These are phyloP conservation scores for Labrus mixtus DNA, from an alignment of 2,113 vertebrate species.

Conservation along the genomic window DNA sequence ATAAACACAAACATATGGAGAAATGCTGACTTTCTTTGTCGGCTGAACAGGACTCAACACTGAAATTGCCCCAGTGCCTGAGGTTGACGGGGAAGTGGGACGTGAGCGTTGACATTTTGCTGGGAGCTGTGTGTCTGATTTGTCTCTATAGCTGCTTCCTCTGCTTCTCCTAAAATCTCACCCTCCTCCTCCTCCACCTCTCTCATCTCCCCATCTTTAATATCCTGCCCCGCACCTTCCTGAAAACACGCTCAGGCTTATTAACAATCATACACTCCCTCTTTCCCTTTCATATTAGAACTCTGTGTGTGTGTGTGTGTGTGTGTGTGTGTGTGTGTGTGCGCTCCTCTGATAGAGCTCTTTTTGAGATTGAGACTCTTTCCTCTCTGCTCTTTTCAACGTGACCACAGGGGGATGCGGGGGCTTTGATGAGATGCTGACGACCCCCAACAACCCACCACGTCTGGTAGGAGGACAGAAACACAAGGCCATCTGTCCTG, in stretches of 20 bases:
- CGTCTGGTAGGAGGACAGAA: conserved; percentile 49
- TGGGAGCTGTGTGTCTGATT: conserved; percentile 16
- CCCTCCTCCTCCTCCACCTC: conserved; percentile 11
- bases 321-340: conserved; percentile 8
- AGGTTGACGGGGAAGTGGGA: conserved; percentile 24
- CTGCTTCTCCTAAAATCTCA: conserved; percentile 12
- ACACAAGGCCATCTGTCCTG: conserved; percentile 73
- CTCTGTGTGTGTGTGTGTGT: conserved; percentile 8
- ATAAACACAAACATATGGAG: conserved; percentile 21
- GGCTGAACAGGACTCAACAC: conserved; percentile 14
- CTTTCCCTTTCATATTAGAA: conserved; percentile 26
- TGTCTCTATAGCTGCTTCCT: background rate
- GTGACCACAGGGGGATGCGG: conserved; percentile 28
- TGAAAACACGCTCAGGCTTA: conserved; percentile 27
- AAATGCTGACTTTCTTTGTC: background rate
- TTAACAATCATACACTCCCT: conserved; percentile 25
- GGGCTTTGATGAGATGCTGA: conserved; percentile 48
- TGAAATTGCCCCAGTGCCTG: conserved; percentile 16
- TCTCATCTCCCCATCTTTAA: background rate
- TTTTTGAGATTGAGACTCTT: conserved; percentile 32
- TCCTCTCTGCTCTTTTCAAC: conserved; percentile 37
- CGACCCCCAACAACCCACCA: conserved; percentile 56
- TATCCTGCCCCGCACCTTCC: conserved; percentile 12
- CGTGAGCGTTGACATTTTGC: conserved; percentile 45
- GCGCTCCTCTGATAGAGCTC: conserved; percentile 29